Evolutionary conservation across 2,797 vertebrate species (phyloP).

Genomic region (Botia kubotai): DNA sequence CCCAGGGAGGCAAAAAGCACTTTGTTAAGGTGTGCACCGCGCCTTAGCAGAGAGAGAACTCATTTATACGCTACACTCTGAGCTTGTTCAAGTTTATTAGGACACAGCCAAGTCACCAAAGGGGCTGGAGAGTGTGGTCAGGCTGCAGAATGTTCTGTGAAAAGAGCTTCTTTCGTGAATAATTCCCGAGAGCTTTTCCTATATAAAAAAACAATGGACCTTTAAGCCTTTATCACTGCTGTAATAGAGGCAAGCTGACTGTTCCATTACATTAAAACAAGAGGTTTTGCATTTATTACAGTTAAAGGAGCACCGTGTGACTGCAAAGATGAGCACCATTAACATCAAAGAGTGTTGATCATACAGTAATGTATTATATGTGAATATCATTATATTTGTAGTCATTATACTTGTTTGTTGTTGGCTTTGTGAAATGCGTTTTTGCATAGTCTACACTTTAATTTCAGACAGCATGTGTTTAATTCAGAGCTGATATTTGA

Average conservation of each 20-base stretch:
- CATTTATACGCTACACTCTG: constrained; percentile 49
- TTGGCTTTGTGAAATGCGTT: too few species aligned
- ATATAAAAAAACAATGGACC: constrained; percentile 25
- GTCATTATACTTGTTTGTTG: too few species aligned
- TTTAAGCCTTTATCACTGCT: constrained; percentile 35
- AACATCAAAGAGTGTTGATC: constrained; percentile 37
- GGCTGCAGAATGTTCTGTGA: constrained; percentile 38
- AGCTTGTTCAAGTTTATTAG: constrained; percentile 54
- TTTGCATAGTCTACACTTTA: too few species aligned
- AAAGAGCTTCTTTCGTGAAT: constrained; percentile 42
- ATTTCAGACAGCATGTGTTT: too few species aligned
- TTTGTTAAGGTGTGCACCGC: constrained; percentile 34
- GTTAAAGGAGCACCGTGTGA: constrained; percentile 12
- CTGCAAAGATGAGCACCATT: constrained; percentile 37
- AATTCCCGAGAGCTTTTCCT: constrained; percentile 39
- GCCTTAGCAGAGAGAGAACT: constrained; percentile 41
- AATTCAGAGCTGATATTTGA: too few species aligned
- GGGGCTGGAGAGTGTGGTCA: constrained; percentile 28
- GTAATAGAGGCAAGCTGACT: constrained; percentile 25
- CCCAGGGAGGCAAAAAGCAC: constrained; percentile 35
- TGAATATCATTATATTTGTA: too few species aligned
- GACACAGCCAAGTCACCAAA: constrained; percentile 43
- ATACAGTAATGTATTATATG: constrained; percentile 12
- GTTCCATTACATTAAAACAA: constrained; percentile 46
- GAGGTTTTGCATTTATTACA: constrained; percentile 32